Evolutionary conservation across 2,888 invertebrate genomes (phyloP), one percentile per base, ranked within the genome.

Genomic region (Ornithoptera priamus): DNA sequence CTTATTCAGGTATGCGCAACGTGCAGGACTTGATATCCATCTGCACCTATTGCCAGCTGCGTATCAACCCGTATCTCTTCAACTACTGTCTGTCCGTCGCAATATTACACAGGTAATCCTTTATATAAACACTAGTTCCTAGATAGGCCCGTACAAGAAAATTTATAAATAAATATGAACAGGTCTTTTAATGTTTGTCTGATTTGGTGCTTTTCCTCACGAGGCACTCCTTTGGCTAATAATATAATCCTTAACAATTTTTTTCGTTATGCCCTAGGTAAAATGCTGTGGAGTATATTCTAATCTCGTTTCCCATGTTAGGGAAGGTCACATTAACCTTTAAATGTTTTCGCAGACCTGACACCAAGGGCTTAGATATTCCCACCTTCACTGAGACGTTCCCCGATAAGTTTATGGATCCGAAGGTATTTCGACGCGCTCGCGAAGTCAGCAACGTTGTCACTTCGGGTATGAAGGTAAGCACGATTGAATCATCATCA

Each of bases 401-500:
- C 85, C 98, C 97, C 0, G 95, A 96, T 80, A 96, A 96, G 85
- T 97, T 96, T 85, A 90, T 97, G 78, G 96, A 97, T 77, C 94
- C 96, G 15, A 94, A 95, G 57, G 93, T 96, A 3, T 95, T 97
- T 81, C 89, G 94, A 1, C 90, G 93, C 65, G 96, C 96, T 0
- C 93, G 96, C 18, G 96, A 96, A 80, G 95, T 95, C 82, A 93
- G 95, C 65, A 94, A 93, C 53, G 91, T 96, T 2, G 94, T 95
- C 2, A 91, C 93, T 0, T 80, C 91, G 7, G 95, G 95, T 18
- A 89, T 93, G 0, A 94, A 96, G 78, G 96, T 96, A 85, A 83
- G 90, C 65, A 10, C 8, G 30, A 24, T 22, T 10, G 39, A 39
- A 39, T 30, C 30, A 30, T 30, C 5, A 30, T 30, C 30, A 30